Conservation (phyloP, 2,113 vertebrate species). For the Atrichornis clamosus region DNA sequence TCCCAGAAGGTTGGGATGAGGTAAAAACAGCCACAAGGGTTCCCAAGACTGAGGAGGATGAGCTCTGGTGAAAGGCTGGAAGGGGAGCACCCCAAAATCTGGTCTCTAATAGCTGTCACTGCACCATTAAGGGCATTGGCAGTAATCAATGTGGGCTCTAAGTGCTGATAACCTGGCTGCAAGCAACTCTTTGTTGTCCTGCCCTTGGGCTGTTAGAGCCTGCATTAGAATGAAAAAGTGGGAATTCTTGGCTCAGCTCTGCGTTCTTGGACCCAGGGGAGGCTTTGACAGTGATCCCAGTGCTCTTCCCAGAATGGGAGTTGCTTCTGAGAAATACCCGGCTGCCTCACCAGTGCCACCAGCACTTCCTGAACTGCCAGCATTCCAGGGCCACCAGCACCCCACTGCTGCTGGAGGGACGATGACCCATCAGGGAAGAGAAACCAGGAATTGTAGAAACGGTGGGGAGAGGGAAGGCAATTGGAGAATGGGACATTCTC, state of each 20-base stretch:
- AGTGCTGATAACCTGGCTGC: background rate
- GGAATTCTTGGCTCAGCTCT: background rate
- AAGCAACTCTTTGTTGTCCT: background rate
- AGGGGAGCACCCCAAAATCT: background rate
- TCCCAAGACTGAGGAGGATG: background rate
- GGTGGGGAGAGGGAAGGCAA: background rate
- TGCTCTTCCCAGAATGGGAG: background rate
- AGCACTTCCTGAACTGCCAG: background rate
- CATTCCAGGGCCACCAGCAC: background rate
- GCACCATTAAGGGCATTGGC: too few species aligned
- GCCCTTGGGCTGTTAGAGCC: background rate
- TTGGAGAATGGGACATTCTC: fast-evolving
- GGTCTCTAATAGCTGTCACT: background rate
- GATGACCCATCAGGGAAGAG: fast-evolving
- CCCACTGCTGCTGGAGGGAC: background rate
- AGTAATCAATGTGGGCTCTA: background rate
- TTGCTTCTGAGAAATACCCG: background rate
- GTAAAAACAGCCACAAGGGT: background rate
- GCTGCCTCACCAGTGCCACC: background rate
- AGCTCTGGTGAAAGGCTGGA: background rate
- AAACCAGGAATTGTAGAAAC: fast-evolving
- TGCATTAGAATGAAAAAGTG: background rate
- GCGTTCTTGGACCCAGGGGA: too few species aligned
- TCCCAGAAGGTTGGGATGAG: too few species aligned
- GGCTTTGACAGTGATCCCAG: fast-evolving